Evolutionary conservation across 2,888 invertebrate genomes (phyloP), one percentile per base, ranked within the genome.

Genomic region (Hydraecia micacea): DNA sequence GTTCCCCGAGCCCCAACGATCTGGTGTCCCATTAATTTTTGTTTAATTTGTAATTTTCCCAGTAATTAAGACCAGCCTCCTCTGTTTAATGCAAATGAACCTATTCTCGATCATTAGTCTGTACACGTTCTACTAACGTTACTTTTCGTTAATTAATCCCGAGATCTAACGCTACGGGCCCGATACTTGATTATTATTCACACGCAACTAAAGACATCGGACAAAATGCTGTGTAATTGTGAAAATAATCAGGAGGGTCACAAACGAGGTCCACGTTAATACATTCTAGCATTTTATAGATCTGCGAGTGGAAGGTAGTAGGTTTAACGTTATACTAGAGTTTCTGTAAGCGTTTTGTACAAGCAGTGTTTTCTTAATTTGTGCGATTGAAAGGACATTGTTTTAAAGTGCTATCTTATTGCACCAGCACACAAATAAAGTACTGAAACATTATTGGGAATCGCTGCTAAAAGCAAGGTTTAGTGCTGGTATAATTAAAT

Each of bases 11-110:
- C 86, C 85, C 81, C 81, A 84, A 81, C 86, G 86, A 86, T 88
- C 83, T 84, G 84, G 85, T 87, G 90, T 90, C 90, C 91, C 91
- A 94, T 95, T 90, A 90, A 89, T 95, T 95, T 95, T 95, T 93
- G 91, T 95, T 95, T 95, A 95, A 96, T 96, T 96, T 96, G 96
- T 96, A 95, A 95, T 96, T 96, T 96, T 94, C 95, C 90, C 95
- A 94, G 96, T 96, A 96, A 96, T 96, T 96, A 96, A 96, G 95
- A 94, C 91, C 93, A 93, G 91, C 87, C 89, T 92, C 93, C 94
- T 92, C 94, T 96, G 96, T 97, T 96, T 93, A 92, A 96, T 97
- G 97, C 96, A 96, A 96, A 97, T 97, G 96, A 96, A 95, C 90
- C 93, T 94, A 95, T 95, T 95, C 95, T 90, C 94, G 95, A 96